Evolutionary conservation across 1,140 invertebrate species (phyloP).

Genomic region (Ganaspis sp.): DNA sequence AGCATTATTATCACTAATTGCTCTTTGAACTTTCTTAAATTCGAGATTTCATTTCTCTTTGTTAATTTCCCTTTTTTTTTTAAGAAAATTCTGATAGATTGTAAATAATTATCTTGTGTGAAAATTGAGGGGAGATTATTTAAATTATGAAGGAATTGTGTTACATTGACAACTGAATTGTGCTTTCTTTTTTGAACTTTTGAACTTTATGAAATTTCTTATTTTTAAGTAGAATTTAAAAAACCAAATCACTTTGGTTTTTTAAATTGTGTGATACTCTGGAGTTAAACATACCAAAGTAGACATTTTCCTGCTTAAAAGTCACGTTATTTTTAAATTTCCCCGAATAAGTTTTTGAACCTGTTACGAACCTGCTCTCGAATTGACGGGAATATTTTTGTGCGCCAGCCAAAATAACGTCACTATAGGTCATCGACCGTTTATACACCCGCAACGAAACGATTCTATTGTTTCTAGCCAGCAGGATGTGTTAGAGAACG

Average conservation of each 20-base stretch:
- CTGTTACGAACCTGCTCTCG: conserved; percentile 24
- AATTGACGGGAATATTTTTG: conserved; percentile 29
- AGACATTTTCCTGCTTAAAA: not conserved
- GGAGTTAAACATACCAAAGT: not conserved
- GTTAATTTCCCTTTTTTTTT: not conserved
- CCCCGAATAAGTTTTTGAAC: conserved; percentile 25
- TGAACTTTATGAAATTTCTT: too few species aligned
- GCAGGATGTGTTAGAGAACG: not conserved
- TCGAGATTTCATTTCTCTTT: not conserved
- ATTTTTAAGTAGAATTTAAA: too few species aligned
- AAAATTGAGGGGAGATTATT: not conserved
- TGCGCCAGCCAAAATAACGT: conserved; percentile 23
- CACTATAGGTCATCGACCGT: conserved; percentile 23
- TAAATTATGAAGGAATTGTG: not conserved
- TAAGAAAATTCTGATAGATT: not conserved
- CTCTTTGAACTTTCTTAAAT: not conserved
- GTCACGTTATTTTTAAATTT: not conserved
- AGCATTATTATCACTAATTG: conserved; percentile 8
- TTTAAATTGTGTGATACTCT: not conserved
- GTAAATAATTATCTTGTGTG: not conserved
- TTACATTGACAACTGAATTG: too few species aligned
- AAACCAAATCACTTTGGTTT: too few species aligned
- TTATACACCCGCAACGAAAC: conserved; percentile 17
- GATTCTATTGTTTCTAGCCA: conserved; percentile 16
- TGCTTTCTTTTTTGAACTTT: too few species aligned